A percentile compares a stretch with the other conserved stretches of the same genome.
These are phyloP conservation scores for Lepidurus packardi DNA, from an alignment of 1,140 invertebrate genomes.

Conservation along the genomic window DNA sequence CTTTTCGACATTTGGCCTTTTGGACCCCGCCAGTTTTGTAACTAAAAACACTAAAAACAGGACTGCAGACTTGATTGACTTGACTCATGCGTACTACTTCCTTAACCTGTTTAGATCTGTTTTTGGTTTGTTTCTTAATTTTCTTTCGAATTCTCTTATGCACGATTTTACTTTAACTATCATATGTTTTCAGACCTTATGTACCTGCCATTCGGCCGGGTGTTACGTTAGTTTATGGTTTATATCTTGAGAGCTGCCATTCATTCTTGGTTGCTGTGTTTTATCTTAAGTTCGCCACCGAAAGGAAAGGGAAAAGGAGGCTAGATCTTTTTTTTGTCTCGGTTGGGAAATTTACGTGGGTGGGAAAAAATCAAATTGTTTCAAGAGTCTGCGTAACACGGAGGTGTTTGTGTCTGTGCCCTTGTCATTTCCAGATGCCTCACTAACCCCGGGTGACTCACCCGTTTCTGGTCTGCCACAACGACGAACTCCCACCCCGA, in stretches of 20 bases:
- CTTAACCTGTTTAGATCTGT: background rate
- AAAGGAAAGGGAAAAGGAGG: background rate
- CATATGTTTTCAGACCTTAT: background rate
- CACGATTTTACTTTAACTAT: background rate
- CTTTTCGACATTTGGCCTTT: conserved; percentile 22
- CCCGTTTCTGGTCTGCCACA: conserved; percentile 20
- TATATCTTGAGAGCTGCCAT: background rate
- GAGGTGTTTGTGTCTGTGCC: conserved; percentile 6
- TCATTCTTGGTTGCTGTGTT: conserved; percentile 14
- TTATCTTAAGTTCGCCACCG: background rate
- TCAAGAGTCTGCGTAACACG: background rate
- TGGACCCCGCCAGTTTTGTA: background rate
- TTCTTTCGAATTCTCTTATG: background rate
- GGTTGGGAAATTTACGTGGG: background rate
- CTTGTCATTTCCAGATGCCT: conserved; percentile 33
- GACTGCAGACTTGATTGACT: background rate
- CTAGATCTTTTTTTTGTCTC: background rate
- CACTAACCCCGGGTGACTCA: conserved; percentile 33
- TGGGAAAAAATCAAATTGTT: background rate
- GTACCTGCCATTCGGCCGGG: no score
- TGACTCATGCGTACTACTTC: background rate
- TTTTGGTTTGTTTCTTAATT: background rate
- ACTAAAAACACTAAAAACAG: background rate
- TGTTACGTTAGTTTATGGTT: conserved; percentile 5
- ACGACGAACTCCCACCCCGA: conserved; percentile 28